Evolutionary conservation across 2,797 vertebrate species (phyloP).

Genomic region (Psittacula echo): DNA sequence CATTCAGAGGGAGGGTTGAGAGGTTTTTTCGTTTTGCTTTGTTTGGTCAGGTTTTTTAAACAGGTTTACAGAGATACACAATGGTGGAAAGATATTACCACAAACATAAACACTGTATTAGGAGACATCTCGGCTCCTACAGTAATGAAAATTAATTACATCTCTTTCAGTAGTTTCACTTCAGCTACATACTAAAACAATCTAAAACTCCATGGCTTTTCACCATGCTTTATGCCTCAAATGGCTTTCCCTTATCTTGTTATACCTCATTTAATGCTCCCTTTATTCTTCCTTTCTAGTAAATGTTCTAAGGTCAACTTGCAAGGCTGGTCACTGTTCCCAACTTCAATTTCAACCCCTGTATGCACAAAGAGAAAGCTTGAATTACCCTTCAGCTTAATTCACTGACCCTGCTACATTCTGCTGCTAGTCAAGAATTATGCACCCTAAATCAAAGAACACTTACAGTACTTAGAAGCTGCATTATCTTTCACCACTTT

Average conservation of each 20-base stretch:
- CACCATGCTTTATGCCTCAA: not conserved
- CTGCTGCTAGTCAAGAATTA: not conserved
- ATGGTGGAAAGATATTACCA: constrained; percentile 5
- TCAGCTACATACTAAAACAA: constrained; percentile 8
- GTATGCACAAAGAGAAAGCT: not conserved
- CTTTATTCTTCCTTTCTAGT: not conserved
- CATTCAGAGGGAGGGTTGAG: not conserved
- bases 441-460: not conserved
- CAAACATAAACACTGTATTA: constrained; percentile 49
- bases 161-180: constrained; percentile 14
- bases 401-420: not conserved
- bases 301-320: not conserved
- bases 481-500: not conserved
- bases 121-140: constrained; percentile 41
- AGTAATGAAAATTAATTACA: constrained; percentile 50
- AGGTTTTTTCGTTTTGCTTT: constrained; percentile 25
- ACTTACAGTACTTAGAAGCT: not conserved
- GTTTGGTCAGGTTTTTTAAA: not conserved
- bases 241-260: not conserved
- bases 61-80: constrained; percentile 46
- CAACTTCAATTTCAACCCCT: not conserved
- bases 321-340: not conserved
- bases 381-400: not conserved
- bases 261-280: not conserved
- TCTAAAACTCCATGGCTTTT: constrained; percentile 6